phyloP scores from a whole-genome alignment of 2,888 invertebrate genomes.

The Pachycephus smyrnensis region DNA sequence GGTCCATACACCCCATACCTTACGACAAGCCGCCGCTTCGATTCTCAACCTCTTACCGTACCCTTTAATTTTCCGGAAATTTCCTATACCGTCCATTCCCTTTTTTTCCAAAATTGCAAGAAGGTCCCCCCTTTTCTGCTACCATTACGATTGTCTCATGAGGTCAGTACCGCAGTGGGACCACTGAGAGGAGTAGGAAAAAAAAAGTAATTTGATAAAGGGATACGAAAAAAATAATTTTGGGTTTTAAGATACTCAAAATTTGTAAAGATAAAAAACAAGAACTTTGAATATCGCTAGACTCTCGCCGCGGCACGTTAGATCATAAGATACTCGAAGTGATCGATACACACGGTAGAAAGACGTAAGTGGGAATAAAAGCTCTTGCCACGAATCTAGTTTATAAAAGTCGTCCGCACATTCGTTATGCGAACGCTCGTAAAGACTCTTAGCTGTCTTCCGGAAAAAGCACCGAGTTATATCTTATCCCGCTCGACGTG shows the following conservation, averaged over 20 bases:
- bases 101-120: neutral
- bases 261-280: neutral
- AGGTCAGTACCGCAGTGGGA: neutral
- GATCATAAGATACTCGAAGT: neutral
- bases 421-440: conserved; percentile 45
- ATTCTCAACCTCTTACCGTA: conserved; percentile 50
- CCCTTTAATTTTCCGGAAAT: conserved; percentile 52
- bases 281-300: neutral
- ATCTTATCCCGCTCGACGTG: conserved; percentile 28
- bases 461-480: conserved; percentile 4
- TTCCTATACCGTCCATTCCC: conserved; percentile 23
- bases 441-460: neutral
- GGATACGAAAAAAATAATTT: no score
- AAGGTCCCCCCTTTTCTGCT: neutral
- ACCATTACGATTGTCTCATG: neutral
- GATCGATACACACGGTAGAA: neutral
- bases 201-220: neutral
- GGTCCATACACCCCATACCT: conserved; percentile 20
- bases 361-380: neutral
- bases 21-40: conserved; percentile 41
- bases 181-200: neutral
- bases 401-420: conserved; percentile 41
- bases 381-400: conserved; percentile 22
- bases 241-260: neutral
- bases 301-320: neutral